These are phyloP conservation scores for Ammospiza caudacuta DNA, from an alignment of 2,113 vertebrate genomes.

Conservation along the genomic window DNA sequence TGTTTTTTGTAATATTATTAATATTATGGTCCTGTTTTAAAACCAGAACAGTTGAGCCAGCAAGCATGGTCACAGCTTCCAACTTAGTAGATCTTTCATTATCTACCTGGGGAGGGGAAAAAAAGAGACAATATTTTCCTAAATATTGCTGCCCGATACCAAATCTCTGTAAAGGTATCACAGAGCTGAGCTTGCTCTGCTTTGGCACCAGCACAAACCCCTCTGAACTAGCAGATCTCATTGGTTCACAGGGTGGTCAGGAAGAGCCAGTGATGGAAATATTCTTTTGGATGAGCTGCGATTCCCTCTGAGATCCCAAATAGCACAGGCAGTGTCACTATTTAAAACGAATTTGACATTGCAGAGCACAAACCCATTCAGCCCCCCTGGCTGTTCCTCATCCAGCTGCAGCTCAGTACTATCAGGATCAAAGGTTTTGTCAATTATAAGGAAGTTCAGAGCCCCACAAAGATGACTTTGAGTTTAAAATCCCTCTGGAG, in stretches of 20 bases:
- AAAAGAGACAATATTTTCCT: background rate
- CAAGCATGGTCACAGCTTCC: fast-evolving
- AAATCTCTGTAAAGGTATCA: background rate
- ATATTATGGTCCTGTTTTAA: background rate
- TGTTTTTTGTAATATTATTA: background rate
- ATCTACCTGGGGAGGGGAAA: fast-evolving
- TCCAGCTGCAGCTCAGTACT: fast-evolving
- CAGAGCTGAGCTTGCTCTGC: background rate
- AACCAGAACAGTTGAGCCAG: background rate
- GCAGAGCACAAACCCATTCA: background rate
- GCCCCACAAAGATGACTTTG: background rate
- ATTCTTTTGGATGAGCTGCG: constrained; percentile 1
- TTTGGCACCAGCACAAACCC: constrained; percentile 28
- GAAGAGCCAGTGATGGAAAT: background rate
- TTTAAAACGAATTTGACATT: background rate
- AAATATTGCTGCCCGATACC: background rate
- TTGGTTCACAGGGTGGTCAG: constrained; percentile 46
- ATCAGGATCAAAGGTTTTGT: background rate
- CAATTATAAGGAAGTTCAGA: background rate
- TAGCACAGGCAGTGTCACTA: background rate
- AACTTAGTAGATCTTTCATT: background rate
- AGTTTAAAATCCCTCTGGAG: background rate
- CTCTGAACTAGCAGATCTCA: constrained; percentile 33
- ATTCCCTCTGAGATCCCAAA: background rate
- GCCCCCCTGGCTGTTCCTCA: fast-evolving